Base-by-base conservation (phyloP, 1,140 invertebrate genomes). In the Formica selysi region DNA sequence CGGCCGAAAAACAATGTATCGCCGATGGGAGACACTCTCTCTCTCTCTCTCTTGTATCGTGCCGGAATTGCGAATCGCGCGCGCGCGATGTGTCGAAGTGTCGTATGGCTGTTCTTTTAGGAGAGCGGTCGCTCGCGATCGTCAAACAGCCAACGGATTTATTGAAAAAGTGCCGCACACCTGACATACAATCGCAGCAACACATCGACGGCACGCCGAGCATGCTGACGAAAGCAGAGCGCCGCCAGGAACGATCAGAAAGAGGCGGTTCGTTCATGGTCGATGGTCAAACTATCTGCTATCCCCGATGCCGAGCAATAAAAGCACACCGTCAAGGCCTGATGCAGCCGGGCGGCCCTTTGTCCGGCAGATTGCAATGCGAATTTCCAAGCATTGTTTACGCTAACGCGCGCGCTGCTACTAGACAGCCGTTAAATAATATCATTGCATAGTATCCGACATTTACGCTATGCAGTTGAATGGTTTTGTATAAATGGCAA, bases 301-400 rank as follows among this genome's bases (percentile, higher is more conserved):
- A 36, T 29, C 32, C 61, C 32, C 19, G 32, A 29, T 36, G 41
- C 57, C 44, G 26, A 44, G 76, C 87, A 89, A 89, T 89, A 86
- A 89, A 89, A 89, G 78, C 71, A 41, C 65, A 38, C 11, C 88
- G 16, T 54, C 68, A 54, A 22, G 62, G 59, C 32, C 48, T 29
- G 32, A 65, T 76, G 32, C 22, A 38, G 19, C 48, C 13, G 59
- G 62, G 38, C 51, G 70, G 10, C 32, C 67, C 87, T 90, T 91
- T 91, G 87, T 89, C 78, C 76, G 26, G 32, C 29, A 85, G 76
- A 89, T 90, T 86, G 87, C 86, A 70, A 86, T 64, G 74, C 83
- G 88, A 89, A 89, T 89, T 89, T 89, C 68, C 74, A 38, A 85
- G 79, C 70, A 89, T 87, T 89, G 89, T 90, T 89, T 90, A 87